phyloP scores from a whole-genome alignment of 2,797 vertebrate genomes.

The Hypotaenidia philippensis region DNA sequence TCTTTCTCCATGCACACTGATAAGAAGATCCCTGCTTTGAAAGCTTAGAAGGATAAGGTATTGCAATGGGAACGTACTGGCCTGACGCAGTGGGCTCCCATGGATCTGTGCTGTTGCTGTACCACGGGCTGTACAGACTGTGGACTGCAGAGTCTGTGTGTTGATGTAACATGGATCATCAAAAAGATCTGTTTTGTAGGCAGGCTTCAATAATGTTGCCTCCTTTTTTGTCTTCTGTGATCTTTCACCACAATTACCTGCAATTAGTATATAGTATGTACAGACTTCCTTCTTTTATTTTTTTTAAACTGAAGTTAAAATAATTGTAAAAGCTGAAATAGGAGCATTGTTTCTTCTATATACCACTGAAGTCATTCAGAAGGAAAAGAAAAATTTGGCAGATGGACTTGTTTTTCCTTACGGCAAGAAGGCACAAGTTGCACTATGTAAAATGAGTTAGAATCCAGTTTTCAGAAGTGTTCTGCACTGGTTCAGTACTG shows the following conservation, averaged over 20 bases:
- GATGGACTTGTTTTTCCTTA: neutral
- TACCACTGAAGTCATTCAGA: neutral
- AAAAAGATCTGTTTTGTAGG: slow-evolving; percentile 74
- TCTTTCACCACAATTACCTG: slow-evolving; percentile 70
- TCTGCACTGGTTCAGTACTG: neutral
- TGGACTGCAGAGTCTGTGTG: slow-evolving; percentile 72
- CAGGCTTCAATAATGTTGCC: slow-evolving; percentile 27
- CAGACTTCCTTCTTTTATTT: neutral
- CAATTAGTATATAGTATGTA: slow-evolving; percentile 20
- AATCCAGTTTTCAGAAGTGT: neutral
- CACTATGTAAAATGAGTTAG: neutral
- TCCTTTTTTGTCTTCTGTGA: slow-evolving; percentile 59
- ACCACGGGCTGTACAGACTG: slow-evolving; percentile 5
- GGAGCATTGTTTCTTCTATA: neutral
- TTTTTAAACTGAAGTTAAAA: neutral
- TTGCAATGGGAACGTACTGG: slow-evolving; percentile 66
- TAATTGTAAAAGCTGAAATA: neutral
- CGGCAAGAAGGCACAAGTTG: neutral
- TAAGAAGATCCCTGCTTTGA: neutral
- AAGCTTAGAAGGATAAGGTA: neutral
- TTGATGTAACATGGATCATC: slow-evolving; percentile 85
- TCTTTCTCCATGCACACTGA: neutral
- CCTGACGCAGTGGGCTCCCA: slow-evolving; percentile 41
- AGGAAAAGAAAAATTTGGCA: slow-evolving; percentile 14
- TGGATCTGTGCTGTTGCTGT: slow-evolving; percentile 18